A percentile compares a stretch with the other conserved stretches of the same genome.
Conservation (phyloP, 2,888 invertebrate genomes). For the Aelia acuminata region DNA sequence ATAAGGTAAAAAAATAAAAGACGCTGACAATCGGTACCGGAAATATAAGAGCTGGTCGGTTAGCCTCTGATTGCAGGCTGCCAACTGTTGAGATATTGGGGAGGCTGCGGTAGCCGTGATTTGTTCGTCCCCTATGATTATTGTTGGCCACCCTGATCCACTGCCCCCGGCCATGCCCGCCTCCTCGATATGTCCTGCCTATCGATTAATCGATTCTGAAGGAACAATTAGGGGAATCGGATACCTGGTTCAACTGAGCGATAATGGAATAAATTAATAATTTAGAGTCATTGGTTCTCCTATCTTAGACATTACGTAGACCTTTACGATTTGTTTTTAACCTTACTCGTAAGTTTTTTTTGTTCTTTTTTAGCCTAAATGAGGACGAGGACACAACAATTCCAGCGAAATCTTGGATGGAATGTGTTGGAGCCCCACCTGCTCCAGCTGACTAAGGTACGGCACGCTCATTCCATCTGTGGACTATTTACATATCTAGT, state of each 20-base stretch:
- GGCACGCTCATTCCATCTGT: background rate
- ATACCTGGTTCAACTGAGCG: background rate
- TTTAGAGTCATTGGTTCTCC: too few relatives aligned
- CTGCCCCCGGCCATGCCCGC: slow-evolving; percentile 29
- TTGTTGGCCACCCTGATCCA: slow-evolving; percentile 50
- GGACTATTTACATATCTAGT: slow-evolving; percentile 14
- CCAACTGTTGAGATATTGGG: slow-evolving; percentile 47
- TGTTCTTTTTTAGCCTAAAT: too few relatives aligned
- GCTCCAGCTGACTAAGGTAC: slow-evolving; percentile 7
- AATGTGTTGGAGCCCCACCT: background rate
- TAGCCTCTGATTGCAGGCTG: slow-evolving; percentile 34
- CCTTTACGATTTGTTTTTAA: too few relatives aligned
- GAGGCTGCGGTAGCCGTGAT: slow-evolving; percentile 37
- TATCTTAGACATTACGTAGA: too few relatives aligned
- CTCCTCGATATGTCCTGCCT: slow-evolving; percentile 41
- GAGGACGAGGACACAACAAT: background rate
- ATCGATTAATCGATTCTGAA: background rate
- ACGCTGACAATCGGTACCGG: slow-evolving; percentile 24
- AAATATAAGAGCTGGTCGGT: slow-evolving; percentile 23
- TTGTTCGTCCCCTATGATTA: slow-evolving; percentile 38
- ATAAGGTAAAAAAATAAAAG: background rate
- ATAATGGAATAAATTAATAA: background rate
- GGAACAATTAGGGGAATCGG: background rate
- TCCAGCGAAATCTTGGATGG: background rate
- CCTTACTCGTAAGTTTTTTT: too few relatives aligned